A percentile compares a stretch with the other conserved stretches of the same genome.
Conservation (phyloP, 2,888 invertebrate species). For the Cryptocheilus praepositus region DNA sequence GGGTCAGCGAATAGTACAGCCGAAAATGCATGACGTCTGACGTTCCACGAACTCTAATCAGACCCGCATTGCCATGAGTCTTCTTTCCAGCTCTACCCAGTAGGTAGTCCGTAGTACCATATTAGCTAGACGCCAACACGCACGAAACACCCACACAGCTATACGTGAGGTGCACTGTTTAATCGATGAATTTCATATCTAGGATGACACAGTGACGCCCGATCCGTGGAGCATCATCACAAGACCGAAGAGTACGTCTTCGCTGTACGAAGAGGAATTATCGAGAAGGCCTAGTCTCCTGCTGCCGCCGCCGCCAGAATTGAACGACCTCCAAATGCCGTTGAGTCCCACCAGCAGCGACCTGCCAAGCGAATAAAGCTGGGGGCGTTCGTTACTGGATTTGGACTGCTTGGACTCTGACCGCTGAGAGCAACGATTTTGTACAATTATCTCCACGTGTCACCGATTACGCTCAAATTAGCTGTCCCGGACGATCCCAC, state of each 20-base stretch:
- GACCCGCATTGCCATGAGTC: too few relatives aligned
- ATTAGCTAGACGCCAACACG: neutral
- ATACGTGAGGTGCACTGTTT: neutral
- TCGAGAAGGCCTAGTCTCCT: slow-evolving; percentile 65
- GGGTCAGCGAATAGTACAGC: too few relatives aligned
- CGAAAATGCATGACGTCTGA: too few relatives aligned
- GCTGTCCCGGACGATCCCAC: neutral
- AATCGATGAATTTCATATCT: slow-evolving; percentile 14
- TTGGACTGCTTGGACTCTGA: neutral
- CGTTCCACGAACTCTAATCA: too few relatives aligned
- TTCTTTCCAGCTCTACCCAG: too few relatives aligned
- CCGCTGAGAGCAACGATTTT: too few relatives aligned
- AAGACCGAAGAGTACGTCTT: slow-evolving; percentile 66
- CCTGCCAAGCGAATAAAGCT: slow-evolving; percentile 60
- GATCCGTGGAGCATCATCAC: slow-evolving; percentile 67
- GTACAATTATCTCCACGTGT: too few relatives aligned
- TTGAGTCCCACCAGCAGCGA: slow-evolving; percentile 70
- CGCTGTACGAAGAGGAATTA: slow-evolving; percentile 66
- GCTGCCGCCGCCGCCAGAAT: slow-evolving; percentile 62
- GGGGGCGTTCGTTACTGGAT: neutral
- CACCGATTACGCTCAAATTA: neutral
- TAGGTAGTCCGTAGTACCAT: neutral
- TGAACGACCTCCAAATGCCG: slow-evolving; percentile 62
- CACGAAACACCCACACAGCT: too few relatives aligned
- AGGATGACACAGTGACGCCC: slow-evolving; percentile 62